phyloP scores from a whole-genome alignment of 2,888 invertebrate species.

The Acanthosepion pharaonis region DNA sequence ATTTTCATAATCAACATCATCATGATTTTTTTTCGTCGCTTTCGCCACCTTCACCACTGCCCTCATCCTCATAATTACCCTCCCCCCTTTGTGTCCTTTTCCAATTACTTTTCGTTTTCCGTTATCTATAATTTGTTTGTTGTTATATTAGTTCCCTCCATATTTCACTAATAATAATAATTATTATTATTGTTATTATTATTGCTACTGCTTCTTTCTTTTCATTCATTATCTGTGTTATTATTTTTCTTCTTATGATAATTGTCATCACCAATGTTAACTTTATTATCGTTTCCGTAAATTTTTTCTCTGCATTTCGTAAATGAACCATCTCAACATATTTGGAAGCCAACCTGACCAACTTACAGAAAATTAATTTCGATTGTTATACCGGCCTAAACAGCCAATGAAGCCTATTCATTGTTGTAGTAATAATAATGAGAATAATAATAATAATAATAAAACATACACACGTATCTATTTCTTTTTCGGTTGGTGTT shows the following conservation, averaged over 20 bases:
- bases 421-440: neutral
- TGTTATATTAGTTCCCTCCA: neutral
- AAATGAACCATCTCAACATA: slow-evolving; percentile 6
- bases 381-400: neutral
- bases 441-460: slow-evolving; percentile 11
- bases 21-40: neutral
- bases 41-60: neutral
- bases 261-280: neutral
- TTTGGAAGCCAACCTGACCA: neutral
- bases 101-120: neutral
- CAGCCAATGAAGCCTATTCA: slow-evolving; percentile 22
- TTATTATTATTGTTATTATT: neutral
- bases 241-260: neutral
- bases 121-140: neutral
- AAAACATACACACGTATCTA: neutral
- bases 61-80: neutral
- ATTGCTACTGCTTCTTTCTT: neutral
- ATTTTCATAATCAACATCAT: neutral
- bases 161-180: neutral
- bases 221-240: neutral
- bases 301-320: neutral
- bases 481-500: neutral
- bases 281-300: neutral
- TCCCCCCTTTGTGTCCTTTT: neutral
- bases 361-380: slow-evolving; percentile 33